phyloP scores from a whole-genome alignment of 2,797 vertebrate genomes.

The Urophycis tenuis region DNA sequence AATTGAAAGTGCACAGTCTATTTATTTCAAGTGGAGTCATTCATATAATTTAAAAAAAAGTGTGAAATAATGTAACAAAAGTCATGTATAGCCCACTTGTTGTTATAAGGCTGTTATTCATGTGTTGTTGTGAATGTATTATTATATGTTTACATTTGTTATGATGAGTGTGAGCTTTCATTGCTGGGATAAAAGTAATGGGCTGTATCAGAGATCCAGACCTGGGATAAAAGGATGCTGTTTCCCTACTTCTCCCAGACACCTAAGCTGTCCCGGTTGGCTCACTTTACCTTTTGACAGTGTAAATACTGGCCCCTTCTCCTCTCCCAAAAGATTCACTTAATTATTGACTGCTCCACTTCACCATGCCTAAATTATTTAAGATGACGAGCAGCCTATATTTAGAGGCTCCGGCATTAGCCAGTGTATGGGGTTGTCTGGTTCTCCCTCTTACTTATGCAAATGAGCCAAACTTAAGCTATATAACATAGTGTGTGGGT shows the following conservation, averaged over 20 bases:
- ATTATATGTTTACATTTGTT: neutral
- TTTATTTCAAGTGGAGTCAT: neutral
- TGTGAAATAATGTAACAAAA: neutral
- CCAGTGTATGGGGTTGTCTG: slow-evolving; percentile 48
- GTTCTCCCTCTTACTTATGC: slow-evolving; percentile 60
- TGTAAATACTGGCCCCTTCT: slow-evolving; percentile 65
- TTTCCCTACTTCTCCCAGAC: slow-evolving; percentile 36
- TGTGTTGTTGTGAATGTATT: neutral
- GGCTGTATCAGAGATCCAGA: neutral
- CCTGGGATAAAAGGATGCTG: slow-evolving; percentile 31
- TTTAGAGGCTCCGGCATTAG: slow-evolving; percentile 67
- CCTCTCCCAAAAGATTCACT: slow-evolving; percentile 68
- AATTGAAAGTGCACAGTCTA: neutral
- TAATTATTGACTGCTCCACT: slow-evolving; percentile 79
- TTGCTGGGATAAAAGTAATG: neutral
- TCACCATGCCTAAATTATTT: slow-evolving; percentile 74
- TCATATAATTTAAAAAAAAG: neutral
- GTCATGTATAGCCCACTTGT: neutral
- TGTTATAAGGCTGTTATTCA: neutral
- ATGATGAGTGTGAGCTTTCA: neutral
- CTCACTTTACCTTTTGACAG: slow-evolving; percentile 47
- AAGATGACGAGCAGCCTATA: slow-evolving; percentile 60
- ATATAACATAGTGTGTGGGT: slow-evolving; percentile 39
- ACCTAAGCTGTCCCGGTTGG: slow-evolving; percentile 46
- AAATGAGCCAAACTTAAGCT: slow-evolving; percentile 60